These are phyloP conservation scores for Steinernema khuongi DNA, from an alignment of 1,140 invertebrate genomes.

Conservation along the genomic window DNA sequence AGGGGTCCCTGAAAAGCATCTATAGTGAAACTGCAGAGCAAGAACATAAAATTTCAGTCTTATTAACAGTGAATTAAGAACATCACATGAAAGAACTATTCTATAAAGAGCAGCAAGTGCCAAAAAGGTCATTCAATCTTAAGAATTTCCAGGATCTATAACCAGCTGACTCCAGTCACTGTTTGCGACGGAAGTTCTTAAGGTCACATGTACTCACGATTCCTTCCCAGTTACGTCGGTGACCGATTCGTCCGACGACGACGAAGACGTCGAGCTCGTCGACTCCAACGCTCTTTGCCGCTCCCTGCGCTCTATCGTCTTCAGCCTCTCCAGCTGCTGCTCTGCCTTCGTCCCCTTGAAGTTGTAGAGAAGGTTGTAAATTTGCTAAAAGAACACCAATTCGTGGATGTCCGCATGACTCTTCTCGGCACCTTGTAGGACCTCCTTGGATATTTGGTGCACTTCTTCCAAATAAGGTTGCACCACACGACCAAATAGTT, in stretches of 20 bases:
- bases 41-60: background rate
- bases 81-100: background rate
- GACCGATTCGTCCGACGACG: background rate
- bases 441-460: slow-evolving; percentile 28
- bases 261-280: background rate
- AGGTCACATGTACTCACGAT: slow-evolving; percentile 1
- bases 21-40: background rate
- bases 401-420: background rate
- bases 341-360: slow-evolving; percentile 39
- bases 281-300: background rate
- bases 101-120: too few relatives aligned
- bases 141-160: background rate
- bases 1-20: background rate
- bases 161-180: slow-evolving; percentile 3
- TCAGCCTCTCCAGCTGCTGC: slow-evolving; percentile 23
- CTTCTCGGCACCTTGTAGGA: slow-evolving; percentile 24
- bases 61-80: background rate
- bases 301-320: slow-evolving; percentile 15
- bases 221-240: slow-evolving; percentile 9
- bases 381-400: slow-evolving; percentile 23
- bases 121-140: too few relatives aligned
- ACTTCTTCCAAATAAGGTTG: slow-evolving; percentile 31
- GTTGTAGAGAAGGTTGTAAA: slow-evolving; percentile 33
- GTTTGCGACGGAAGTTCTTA: background rate
- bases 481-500: slow-evolving; percentile 37